Conservation (phyloP, 2,888 invertebrate species). For the Drosophila meridionalis region DNA sequence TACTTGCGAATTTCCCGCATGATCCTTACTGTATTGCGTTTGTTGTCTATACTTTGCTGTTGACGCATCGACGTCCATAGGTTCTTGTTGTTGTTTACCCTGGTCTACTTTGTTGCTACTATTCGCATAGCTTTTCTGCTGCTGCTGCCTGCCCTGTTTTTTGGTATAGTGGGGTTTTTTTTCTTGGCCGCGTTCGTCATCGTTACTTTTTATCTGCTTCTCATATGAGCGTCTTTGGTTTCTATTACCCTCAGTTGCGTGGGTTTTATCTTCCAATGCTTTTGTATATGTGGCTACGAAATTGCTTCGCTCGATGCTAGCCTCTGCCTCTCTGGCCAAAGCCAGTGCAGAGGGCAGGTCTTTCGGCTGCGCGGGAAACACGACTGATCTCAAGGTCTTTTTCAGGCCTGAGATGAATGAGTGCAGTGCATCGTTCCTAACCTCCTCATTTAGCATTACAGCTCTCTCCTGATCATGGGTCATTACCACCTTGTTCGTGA, state of each 20-base stretch:
- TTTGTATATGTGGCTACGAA: background rate
- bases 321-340: background rate
- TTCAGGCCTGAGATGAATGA: background rate
- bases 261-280: too few relatives aligned
- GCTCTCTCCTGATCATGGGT: conserved; percentile 3
- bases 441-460: conserved; percentile 1
- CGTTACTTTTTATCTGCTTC: background rate
- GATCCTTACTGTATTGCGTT: background rate
- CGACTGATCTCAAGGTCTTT: conserved; percentile 4
- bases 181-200: background rate
- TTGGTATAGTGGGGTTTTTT: background rate
- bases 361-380: conserved; percentile 1
- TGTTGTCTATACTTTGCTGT: background rate
- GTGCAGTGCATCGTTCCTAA: background rate
- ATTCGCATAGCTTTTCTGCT: background rate
- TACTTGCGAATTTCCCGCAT: background rate
- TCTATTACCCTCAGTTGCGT: too few relatives aligned
- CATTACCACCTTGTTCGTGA: conserved; percentile 3
- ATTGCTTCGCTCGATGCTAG: background rate
- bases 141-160: background rate
- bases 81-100: background rate
- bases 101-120: conserved; percentile 1
- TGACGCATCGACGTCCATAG: background rate
- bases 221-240: background rate
- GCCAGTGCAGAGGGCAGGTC: background rate